Percentiles rank a stretch among this genome's conserved stretches.
Evolutionary conservation across 2,113 vertebrate genomes (phyloP).

Genomic region (Eubucco bourcierii): DNA sequence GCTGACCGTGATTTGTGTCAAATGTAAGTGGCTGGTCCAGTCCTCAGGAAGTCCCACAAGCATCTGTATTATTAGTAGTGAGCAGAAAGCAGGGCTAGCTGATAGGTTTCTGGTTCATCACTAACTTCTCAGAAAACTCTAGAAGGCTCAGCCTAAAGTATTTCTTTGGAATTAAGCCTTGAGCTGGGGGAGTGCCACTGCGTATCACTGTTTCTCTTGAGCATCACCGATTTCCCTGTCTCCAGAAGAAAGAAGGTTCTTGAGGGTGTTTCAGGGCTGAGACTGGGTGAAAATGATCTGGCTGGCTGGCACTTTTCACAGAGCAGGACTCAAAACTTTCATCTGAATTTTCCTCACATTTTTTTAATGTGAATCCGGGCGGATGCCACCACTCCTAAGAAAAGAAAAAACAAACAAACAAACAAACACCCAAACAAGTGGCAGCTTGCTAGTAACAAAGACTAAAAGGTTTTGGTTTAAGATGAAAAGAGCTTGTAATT

Average conservation of each 20-base stretch:
- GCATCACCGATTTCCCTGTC: background rate
- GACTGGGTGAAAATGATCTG: background rate
- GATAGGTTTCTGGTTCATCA: background rate
- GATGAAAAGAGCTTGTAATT: slow-evolving; percentile 8
- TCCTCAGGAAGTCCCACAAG: background rate
- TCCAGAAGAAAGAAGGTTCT: background rate
- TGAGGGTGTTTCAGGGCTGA: background rate
- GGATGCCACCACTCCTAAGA: background rate
- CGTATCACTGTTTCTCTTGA: background rate
- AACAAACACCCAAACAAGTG: background rate
- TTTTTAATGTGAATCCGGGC: background rate
- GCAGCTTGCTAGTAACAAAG: background rate
- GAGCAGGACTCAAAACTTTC: background rate
- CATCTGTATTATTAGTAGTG: background rate
- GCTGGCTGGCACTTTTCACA: background rate
- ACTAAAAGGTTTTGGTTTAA: background rate
- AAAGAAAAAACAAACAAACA: background rate
- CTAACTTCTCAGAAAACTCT: background rate
- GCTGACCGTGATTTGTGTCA: background rate
- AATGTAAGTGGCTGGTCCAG: background rate
- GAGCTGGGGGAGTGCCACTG: background rate
- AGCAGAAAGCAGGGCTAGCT: background rate
- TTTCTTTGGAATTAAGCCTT: background rate
- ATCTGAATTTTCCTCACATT: background rate
- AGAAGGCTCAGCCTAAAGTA: background rate